Conservation (phyloP, 2,888 invertebrate genomes). For the Epinotia demarniana region DNA sequence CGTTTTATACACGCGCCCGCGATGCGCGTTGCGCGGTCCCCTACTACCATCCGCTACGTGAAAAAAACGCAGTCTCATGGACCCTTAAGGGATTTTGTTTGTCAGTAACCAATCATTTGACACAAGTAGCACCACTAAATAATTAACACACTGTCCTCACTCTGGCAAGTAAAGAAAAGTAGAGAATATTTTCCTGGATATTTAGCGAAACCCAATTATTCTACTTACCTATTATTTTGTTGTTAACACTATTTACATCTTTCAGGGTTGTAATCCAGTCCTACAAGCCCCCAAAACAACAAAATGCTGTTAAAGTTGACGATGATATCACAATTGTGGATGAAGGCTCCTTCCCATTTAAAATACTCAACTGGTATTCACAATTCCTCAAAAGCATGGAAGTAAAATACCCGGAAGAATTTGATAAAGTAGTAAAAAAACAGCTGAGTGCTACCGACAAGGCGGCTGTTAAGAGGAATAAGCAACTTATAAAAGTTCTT, state of each 20-base stretch:
- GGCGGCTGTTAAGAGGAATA: constrained; percentile 59
- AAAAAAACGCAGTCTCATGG: too few species aligned
- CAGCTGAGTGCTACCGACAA: constrained; percentile 74
- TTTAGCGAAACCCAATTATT: too few species aligned
- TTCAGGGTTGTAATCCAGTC: constrained; percentile 79
- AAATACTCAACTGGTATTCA: constrained; percentile 82
- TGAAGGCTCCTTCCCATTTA: constrained; percentile 66
- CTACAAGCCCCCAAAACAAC: constrained; percentile 55
- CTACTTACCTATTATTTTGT: not conserved
- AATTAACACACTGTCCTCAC: too few species aligned
- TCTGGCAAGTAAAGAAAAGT: too few species aligned
- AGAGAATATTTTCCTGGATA: too few species aligned
- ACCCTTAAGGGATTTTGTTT: too few species aligned
- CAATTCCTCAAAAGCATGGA: constrained; percentile 86
- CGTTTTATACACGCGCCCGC: too few species aligned
- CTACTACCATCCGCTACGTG: too few species aligned
- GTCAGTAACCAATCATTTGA: too few species aligned
- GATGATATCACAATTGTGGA: constrained; percentile 79
- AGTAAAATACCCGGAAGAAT: constrained; percentile 88
- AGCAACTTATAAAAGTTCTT: constrained; percentile 74
- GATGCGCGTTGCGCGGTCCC: too few species aligned
- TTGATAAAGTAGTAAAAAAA: constrained; percentile 87
- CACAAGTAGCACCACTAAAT: too few species aligned
- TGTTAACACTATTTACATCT: constrained; percentile 32
- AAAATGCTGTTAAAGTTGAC: constrained; percentile 58